These are phyloP conservation scores for Trypoxylus dichotomus DNA, from an alignment of 1,140 invertebrate genomes.

Conservation along the genomic window DNA sequence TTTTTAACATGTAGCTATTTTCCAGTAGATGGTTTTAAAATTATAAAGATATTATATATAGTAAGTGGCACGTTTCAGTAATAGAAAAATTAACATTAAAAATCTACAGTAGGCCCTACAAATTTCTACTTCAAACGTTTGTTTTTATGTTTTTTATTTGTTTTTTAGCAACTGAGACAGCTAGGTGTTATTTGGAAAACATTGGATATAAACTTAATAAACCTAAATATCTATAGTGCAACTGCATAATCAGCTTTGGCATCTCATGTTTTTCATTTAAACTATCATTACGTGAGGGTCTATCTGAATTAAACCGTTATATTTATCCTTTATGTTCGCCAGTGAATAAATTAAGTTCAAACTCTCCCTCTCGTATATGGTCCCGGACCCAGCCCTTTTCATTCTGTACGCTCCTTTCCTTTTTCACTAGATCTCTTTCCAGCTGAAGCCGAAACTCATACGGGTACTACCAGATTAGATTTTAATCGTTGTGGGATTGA, in stretches of 20 bases:
- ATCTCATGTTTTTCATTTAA: background rate
- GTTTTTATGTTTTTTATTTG: no score
- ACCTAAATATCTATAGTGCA: no score
- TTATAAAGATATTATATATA: no score
- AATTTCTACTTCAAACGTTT: no score
- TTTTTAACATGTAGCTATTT: no score
- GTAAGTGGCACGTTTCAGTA: no score
- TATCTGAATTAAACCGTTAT: background rate
- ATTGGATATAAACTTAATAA: no score
- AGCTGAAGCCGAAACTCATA: background rate
- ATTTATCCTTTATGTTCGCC: background rate
- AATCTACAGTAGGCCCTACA: no score
- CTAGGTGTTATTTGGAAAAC: no score
- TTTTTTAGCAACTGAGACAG: no score
- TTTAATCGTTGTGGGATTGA: slow-evolving; percentile 2
- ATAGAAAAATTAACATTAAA: no score
- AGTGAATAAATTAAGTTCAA: background rate
- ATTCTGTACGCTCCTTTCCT: background rate
- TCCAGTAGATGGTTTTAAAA: no score
- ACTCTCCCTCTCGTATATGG: background rate
- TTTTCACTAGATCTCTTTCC: background rate
- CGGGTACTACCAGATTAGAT: background rate
- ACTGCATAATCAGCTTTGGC: background rate
- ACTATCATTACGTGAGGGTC: background rate
- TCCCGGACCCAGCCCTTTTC: background rate